These are phyloP conservation scores for Tipula confusa DNA, from an alignment of 2,888 invertebrate species.

Conservation along the genomic window DNA sequence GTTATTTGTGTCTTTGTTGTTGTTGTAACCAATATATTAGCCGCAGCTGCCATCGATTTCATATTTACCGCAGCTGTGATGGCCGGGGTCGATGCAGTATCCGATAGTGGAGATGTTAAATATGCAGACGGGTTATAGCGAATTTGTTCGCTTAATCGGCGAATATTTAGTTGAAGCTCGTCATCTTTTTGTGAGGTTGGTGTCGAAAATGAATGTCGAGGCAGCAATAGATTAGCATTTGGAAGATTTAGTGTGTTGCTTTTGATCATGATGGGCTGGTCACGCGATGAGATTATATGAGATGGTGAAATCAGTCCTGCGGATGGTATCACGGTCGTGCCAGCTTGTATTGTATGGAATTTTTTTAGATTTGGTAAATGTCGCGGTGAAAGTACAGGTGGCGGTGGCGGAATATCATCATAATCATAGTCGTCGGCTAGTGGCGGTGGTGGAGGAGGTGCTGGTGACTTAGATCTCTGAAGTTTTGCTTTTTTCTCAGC, in stretches of 20 bases:
- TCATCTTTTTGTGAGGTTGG: conserved; percentile 40
- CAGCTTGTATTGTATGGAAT: conserved; percentile 38
- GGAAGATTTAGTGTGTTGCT: conserved; percentile 39
- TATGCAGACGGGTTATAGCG: conserved; percentile 38
- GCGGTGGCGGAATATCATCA: conserved; percentile 36
- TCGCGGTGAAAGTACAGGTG: conserved; percentile 27
- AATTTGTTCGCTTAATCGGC: conserved; percentile 47
- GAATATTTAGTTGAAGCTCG: conserved; percentile 46
- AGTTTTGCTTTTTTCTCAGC: conserved; percentile 37
- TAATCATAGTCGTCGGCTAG: conserved; percentile 37
- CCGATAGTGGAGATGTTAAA: conserved; percentile 33
- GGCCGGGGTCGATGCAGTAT: conserved; percentile 30
- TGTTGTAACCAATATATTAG: background rate
- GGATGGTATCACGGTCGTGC: conserved; percentile 32
- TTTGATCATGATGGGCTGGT: background rate
- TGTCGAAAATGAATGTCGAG: conserved; percentile 46
- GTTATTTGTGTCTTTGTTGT: background rate
- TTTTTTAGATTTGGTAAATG: background rate
- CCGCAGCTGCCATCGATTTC: background rate
- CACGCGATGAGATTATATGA: background rate
- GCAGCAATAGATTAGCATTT: conserved; percentile 42
- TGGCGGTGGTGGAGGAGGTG: conserved; percentile 30
- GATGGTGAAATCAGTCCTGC: conserved; percentile 30
- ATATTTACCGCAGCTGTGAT: background rate
- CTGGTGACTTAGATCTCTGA: conserved; percentile 40